phyloP scores from a whole-genome alignment of 2,797 vertebrate genomes.

The Benthosema pterotum region DNA sequence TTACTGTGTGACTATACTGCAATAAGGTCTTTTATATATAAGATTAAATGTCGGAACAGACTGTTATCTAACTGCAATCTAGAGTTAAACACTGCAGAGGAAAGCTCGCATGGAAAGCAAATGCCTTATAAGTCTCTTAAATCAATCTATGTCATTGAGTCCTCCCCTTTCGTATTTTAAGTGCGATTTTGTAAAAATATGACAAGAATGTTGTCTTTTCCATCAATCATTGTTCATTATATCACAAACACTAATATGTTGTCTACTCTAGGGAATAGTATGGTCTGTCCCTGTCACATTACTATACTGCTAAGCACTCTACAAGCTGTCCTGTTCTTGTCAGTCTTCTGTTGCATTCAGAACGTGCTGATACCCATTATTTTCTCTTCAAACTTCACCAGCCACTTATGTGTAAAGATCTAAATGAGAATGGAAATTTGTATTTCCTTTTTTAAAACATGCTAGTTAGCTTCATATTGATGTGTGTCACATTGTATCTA shows the following conservation, averaged over 20 bases:
- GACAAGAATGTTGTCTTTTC: slow-evolving; percentile 3
- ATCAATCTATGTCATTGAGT: slow-evolving; percentile 33
- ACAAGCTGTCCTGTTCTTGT: neutral
- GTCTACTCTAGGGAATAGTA: slow-evolving; percentile 10
- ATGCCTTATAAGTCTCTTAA: slow-evolving; percentile 7
- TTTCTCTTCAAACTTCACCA: neutral
- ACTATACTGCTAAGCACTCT: slow-evolving; percentile 1
- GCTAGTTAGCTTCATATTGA: no score
- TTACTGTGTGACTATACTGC: slow-evolving; percentile 14
- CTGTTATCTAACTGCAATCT: slow-evolving; percentile 20
- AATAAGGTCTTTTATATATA: slow-evolving; percentile 25
- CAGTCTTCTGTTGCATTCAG: neutral
- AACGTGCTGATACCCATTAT: neutral
- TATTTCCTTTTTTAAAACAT: no score
- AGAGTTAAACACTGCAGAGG: slow-evolving; percentile 1
- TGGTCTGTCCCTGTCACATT: slow-evolving; percentile 15
- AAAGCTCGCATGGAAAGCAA: no score
- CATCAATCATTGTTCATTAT: slow-evolving; percentile 17
- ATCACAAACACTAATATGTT: slow-evolving; percentile 34
- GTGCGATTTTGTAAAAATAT: slow-evolving; percentile 11
- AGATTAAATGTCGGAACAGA: slow-evolving; percentile 27
- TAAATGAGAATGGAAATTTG: no score
- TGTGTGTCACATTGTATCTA: no score
- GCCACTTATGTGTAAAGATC: neutral
- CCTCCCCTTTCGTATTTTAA: slow-evolving; percentile 30